These are phyloP conservation scores for Cynopterus brachyotis DNA, from an alignment of 2,113 vertebrate genomes.

Conservation along the genomic window DNA sequence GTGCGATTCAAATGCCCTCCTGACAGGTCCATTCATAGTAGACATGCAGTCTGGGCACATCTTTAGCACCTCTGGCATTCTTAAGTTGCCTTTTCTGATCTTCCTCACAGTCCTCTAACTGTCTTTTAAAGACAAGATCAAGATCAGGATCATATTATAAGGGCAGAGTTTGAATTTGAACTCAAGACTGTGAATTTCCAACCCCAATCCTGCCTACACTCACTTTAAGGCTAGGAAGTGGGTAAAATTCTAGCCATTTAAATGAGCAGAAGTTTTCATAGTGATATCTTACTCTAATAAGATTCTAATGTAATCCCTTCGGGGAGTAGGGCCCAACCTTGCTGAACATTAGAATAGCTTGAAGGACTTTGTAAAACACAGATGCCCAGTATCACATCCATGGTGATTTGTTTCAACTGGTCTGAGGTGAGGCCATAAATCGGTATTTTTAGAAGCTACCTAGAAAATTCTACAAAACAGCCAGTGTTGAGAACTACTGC, in stretches of 20 bases:
- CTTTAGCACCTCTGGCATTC: neutral
- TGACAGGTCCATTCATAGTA: neutral
- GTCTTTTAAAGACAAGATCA: neutral
- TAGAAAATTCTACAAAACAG: neutral
- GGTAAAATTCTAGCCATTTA: neutral
- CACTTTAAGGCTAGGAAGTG: neutral
- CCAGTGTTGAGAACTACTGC: neutral
- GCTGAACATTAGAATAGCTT: neutral
- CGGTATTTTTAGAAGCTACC: neutral
- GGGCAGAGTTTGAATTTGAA: neutral
- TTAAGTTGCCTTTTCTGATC: neutral
- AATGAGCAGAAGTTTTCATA: neutral
- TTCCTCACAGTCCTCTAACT: neutral
- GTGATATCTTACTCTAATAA: neutral
- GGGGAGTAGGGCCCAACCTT: rapidly evolving
- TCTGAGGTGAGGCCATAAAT: neutral
- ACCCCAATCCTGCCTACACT: neutral
- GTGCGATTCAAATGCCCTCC: neutral
- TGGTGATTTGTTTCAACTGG: neutral
- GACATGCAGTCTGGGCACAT: rapidly evolving
- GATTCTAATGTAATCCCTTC: neutral
- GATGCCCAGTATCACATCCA: neutral
- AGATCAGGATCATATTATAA: neutral
- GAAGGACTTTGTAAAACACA: neutral
- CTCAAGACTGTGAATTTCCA: neutral